Evolutionary conservation across 2,113 vertebrate species (phyloP).

Genomic region (Lota lota): DNA sequence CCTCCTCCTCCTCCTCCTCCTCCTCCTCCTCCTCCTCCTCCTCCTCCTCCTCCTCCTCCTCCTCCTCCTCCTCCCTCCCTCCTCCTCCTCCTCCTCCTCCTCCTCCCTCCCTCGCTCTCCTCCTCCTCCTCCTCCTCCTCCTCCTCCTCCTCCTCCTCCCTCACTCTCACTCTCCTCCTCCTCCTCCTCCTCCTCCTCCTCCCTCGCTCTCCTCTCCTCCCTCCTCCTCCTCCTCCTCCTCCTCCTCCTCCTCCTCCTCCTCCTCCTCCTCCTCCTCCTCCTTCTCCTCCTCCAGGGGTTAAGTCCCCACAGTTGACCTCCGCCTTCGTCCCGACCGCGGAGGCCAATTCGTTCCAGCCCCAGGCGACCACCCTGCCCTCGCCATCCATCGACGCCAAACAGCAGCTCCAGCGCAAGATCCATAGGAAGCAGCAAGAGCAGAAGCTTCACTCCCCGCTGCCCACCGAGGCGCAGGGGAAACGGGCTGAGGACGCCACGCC

Average conservation of each 20-base stretch:
- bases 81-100: too few species aligned
- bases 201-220: too few species aligned
- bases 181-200: too few species aligned
- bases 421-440: conserved; percentile 98
- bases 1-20: too few species aligned
- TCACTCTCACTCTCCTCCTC: too few species aligned
- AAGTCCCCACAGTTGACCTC: conserved; percentile 83
- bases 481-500: conserved; percentile 69
- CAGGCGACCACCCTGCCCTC: conserved; percentile 87
- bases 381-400: conserved; percentile 91
- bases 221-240: neutral
- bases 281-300: conserved; percentile 69
- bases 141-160: too few species aligned
- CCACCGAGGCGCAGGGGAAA: conserved; percentile 81
- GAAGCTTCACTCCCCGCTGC: conserved; percentile 90
- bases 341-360: conserved; percentile 91
- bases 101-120: too few species aligned
- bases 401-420: conserved; percentile 97
- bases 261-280: conserved; percentile 10
- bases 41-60: too few species aligned
- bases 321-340: conserved; percentile 88
- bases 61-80: too few species aligned
- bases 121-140: too few species aligned
- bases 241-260: neutral
- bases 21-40: too few species aligned